Conservation (phyloP, 2,113 vertebrate genomes). For the Dipodomys spectabilis region DNA sequence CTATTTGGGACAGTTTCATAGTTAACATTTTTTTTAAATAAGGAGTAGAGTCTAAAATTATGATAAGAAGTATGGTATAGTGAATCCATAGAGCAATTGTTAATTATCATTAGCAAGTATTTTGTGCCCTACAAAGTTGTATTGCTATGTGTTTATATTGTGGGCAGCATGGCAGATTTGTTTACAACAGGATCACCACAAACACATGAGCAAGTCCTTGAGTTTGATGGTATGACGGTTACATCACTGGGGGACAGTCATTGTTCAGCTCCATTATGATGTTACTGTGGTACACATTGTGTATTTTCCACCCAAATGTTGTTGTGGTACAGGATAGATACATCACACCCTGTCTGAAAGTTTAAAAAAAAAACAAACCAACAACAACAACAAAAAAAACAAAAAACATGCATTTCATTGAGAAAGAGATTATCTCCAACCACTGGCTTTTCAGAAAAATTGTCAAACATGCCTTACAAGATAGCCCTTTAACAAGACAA, state of each 20-base stretch:
- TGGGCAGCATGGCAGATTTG: too few relatives aligned
- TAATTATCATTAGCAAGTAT: neutral
- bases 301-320: neutral
- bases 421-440: neutral
- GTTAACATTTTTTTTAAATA: neutral
- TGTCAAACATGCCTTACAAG: neutral
- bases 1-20: neutral
- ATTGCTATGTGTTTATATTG: too few relatives aligned
- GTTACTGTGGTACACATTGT: neutral
- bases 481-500: neutral
- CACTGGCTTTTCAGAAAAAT: constrained; percentile 16
- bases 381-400: neutral
- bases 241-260: too few relatives aligned
- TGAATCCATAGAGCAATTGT: neutral
- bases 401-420: neutral
- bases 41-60: neutral
- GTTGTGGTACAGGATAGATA: too few relatives aligned
- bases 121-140: neutral
- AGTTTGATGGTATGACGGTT: neutral
- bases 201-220: neutral
- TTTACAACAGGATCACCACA: neutral
- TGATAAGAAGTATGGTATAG: neutral
- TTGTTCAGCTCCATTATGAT: neutral
- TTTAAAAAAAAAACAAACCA: too few relatives aligned
- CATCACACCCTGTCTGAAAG: neutral